Evolutionary conservation across 2,888 invertebrate species (phyloP), one percentile per base, ranked within the genome.

Genomic region (Brachynemurus nebulosus): DNA sequence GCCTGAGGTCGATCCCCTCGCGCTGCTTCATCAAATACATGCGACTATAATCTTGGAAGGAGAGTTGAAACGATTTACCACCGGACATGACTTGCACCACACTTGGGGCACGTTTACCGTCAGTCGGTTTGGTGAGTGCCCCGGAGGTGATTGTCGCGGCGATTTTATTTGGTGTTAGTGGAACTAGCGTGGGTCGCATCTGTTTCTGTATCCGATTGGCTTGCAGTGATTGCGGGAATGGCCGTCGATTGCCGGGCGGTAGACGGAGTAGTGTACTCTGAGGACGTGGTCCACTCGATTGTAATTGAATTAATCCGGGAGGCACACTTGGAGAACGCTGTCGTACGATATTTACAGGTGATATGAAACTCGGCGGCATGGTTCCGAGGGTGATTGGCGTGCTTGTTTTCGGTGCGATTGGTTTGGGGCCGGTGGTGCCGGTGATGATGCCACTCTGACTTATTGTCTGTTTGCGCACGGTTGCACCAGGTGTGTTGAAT

Each of bases 41-140:
- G 51, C 83, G 80, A 62, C 83, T 84, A 63, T 82, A 84, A 56
- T 86, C 85, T 40, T 80, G 77, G 25, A 85, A 71, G 3, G 82
- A 82, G 53, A 86, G 78, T 59, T 84, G 81, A 61, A 80, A 84
- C 1, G 84, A 78, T 55, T 80, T 80, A n/a, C 84, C 84, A 1
- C 81, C 78, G 0, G 82, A 79, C 57, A 80, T 76, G 1, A 81
- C 80, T 55, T 82, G 80, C n/a, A 82, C 78, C 17, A 80, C 64
- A 45, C 76, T 76, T 3, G 76, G 76, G 50, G 77, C 61, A 34
- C 67, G 67, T 40, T 72, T 69, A 0, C 71, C 76, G 56, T 73
- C 76, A 0, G 70, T 78, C 51, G 34, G 17, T 23, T 71, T 64
- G 53, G 74, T 74, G 0, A 72, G 65, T 18, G 37, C 44, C 3